Evolutionary conservation across 2,113 vertebrate genomes (phyloP).

Genomic region (Nettapus auritus): DNA sequence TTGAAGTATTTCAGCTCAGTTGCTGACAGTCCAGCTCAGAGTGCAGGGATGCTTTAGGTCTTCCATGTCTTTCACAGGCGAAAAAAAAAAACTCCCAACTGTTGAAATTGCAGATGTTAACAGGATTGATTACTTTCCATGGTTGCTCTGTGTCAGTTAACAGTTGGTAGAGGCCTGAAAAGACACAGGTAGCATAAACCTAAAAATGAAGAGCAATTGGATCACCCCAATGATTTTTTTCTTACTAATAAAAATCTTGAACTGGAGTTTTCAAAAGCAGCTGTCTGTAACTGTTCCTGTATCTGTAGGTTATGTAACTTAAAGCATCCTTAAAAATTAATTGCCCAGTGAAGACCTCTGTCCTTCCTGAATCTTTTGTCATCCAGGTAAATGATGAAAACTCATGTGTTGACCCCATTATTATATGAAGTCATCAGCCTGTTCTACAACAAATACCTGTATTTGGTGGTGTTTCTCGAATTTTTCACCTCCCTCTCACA

Average conservation of each 20-base stretch:
- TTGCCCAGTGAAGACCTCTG: background rate
- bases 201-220: background rate
- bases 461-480: background rate
- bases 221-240: background rate
- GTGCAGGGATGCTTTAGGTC: background rate
- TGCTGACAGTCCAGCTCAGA: background rate
- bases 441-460: background rate
- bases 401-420: accelerated
- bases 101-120: background rate
- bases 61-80: background rate
- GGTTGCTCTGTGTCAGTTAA: background rate
- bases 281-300: background rate
- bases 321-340: background rate
- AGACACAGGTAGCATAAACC: background rate
- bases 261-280: background rate
- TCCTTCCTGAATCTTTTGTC: background rate
- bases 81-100: background rate
- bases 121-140: background rate
- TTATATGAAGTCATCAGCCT: background rate
- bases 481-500: background rate
- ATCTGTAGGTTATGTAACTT: background rate
- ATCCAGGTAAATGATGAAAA: background rate
- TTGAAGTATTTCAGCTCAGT: background rate
- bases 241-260: background rate
- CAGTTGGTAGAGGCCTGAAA: background rate